Conservation (phyloP, 1,140 invertebrate genomes). For the Melanaphis sacchari region DNA sequence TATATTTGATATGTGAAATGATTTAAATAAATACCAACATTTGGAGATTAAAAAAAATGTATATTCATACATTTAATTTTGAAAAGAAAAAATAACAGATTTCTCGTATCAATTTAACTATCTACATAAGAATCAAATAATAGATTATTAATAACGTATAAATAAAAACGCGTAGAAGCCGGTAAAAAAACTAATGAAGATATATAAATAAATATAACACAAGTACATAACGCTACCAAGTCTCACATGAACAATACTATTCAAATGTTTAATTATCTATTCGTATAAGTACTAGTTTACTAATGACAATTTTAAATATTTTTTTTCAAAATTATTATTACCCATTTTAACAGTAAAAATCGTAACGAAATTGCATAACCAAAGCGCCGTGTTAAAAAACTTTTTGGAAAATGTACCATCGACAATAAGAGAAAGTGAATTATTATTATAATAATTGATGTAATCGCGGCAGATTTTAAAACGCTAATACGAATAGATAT, state of each 20-base stretch:
- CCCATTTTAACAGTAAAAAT: background rate
- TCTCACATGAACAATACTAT: too few relatives aligned
- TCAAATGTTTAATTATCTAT: too few relatives aligned
- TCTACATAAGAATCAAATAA: too few relatives aligned
- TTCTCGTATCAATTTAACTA: background rate
- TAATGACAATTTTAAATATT: too few relatives aligned
- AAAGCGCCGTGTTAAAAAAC: background rate
- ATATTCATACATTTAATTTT: background rate
- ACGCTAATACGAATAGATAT: background rate
- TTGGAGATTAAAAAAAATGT: background rate
- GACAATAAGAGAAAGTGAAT: background rate
- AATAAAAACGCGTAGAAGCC: too few relatives aligned
- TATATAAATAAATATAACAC: too few relatives aligned
- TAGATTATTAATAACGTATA: too few relatives aligned
- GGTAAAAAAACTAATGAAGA: too few relatives aligned
- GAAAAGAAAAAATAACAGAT: background rate
- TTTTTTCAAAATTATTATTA: too few relatives aligned
- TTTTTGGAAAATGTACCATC: background rate
- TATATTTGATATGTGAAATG: background rate
- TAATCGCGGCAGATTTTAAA: too few relatives aligned
- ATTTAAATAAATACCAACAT: background rate
- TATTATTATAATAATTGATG: background rate
- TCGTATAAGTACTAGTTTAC: too few relatives aligned
- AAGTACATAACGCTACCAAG: too few relatives aligned
- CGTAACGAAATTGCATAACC: conserved; percentile 29